These are phyloP conservation scores for Panulirus ornatus DNA, from an alignment of 1,140 invertebrate species.

Conservation along the genomic window DNA sequence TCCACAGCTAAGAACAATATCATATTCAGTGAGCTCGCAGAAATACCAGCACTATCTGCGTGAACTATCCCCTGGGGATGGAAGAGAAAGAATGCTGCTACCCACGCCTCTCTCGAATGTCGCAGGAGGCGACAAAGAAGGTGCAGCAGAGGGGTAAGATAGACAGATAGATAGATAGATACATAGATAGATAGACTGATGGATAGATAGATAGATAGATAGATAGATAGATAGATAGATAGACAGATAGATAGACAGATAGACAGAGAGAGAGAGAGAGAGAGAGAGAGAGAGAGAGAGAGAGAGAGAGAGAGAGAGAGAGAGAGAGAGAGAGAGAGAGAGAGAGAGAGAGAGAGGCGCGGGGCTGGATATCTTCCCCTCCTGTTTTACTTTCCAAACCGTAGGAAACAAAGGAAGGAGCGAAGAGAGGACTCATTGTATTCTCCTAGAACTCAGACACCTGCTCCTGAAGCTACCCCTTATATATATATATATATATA, in stretches of 20 bases:
- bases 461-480: no score
- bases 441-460: no score
- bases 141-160: background rate
- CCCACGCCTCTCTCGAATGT: no score
- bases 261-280: conserved; percentile 30
- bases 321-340: background rate
- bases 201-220: conserved; percentile 6
- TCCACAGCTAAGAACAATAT: no score
- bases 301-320: background rate
- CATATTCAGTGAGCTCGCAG: no score
- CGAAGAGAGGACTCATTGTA: background rate
- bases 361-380: no score
- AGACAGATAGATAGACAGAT: conserved; percentile 16
- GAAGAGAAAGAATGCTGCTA: no score
- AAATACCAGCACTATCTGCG: no score
- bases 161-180: conserved; percentile 13
- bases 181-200: background rate
- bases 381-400: no score
- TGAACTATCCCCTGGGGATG: no score
- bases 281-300: conserved; percentile 41
- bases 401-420: no score
- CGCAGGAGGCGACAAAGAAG: background rate
- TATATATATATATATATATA: no score
- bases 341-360: background rate
- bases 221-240: background rate